Evolutionary conservation across 2,888 invertebrate genomes (phyloP).

Genomic region (Asteroscopus sphinx): DNA sequence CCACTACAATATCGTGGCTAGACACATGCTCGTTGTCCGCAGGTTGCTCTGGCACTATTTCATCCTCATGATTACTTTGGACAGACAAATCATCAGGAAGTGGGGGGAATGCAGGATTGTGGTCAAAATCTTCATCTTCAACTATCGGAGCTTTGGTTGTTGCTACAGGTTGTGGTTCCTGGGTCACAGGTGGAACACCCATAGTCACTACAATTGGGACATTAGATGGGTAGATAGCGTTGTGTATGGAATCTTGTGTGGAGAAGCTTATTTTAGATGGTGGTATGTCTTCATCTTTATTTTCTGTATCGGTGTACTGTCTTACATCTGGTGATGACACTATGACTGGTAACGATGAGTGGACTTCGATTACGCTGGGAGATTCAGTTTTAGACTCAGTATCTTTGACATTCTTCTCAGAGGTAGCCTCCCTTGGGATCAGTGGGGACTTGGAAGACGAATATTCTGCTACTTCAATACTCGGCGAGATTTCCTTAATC

Average conservation of each 20-base stretch:
- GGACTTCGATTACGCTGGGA: slow-evolving; percentile 70
- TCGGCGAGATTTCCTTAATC: slow-evolving; percentile 82
- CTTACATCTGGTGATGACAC: slow-evolving; percentile 60
- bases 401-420: slow-evolving; percentile 69
- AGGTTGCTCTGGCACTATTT: slow-evolving; percentile 75
- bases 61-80: slow-evolving; percentile 81
- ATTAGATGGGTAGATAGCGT: slow-evolving; percentile 74
- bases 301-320: slow-evolving; percentile 60
- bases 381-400: slow-evolving; percentile 67
- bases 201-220: slow-evolving; percentile 71
- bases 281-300: slow-evolving; percentile 65
- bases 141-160: slow-evolving; percentile 75
- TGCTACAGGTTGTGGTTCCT: slow-evolving; percentile 61
- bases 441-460: slow-evolving; percentile 83
- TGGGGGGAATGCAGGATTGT: slow-evolving; percentile 85
- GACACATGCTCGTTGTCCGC: slow-evolving; percentile 67
- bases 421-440: slow-evolving; percentile 82
- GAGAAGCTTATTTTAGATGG: slow-evolving; percentile 83
- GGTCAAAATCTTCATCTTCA: slow-evolving; percentile 85
- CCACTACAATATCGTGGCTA: slow-evolving; percentile 65
- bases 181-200: slow-evolving; percentile 64
- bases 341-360: slow-evolving; percentile 59
- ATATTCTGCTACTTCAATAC: slow-evolving; percentile 80
- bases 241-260: slow-evolving; percentile 77
- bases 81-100: slow-evolving; percentile 84